phyloP scores from a whole-genome alignment of 2,888 invertebrate genomes.

The Gortyna flavago region DNA sequence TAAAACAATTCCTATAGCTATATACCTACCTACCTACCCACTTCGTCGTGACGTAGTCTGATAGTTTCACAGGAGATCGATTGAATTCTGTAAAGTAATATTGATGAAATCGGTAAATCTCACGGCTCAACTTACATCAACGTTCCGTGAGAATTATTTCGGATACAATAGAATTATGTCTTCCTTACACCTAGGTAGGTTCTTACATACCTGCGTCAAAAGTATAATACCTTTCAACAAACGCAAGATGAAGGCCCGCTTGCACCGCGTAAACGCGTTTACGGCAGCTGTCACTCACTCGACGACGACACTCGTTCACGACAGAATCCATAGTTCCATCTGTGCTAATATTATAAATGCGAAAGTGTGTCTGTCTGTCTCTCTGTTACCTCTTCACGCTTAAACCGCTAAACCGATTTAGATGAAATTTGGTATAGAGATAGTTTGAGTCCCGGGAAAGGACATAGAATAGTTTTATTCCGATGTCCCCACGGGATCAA shows the following conservation, averaged over 20 bases:
- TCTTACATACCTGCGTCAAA: background rate
- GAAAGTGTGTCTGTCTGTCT: too few species aligned
- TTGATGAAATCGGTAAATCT: conserved; percentile 55
- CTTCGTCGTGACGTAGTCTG: background rate
- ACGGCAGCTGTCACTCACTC: too few species aligned
- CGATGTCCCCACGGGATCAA: too few species aligned
- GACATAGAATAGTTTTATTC: too few species aligned
- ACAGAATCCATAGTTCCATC: too few species aligned
- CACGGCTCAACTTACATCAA: conserved; percentile 57
- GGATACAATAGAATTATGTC: conserved; percentile 19
- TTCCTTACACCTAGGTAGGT: background rate
- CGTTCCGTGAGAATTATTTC: conserved; percentile 54
- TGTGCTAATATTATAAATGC: too few species aligned
- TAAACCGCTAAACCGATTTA: too few species aligned
- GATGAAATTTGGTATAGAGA: too few species aligned
- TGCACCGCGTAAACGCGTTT: too few species aligned
- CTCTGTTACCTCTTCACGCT: too few species aligned
- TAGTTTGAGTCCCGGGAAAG: too few species aligned
- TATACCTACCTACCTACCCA: background rate
- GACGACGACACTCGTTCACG: too few species aligned
- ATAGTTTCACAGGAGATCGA: conserved; percentile 50
- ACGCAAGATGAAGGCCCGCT: background rate
- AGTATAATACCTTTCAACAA: background rate
- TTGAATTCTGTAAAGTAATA: conserved; percentile 25
- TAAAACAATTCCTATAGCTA: background rate